These are phyloP conservation scores for Euura lappo DNA, from an alignment of 1,140 invertebrate genomes.

Conservation along the genomic window DNA sequence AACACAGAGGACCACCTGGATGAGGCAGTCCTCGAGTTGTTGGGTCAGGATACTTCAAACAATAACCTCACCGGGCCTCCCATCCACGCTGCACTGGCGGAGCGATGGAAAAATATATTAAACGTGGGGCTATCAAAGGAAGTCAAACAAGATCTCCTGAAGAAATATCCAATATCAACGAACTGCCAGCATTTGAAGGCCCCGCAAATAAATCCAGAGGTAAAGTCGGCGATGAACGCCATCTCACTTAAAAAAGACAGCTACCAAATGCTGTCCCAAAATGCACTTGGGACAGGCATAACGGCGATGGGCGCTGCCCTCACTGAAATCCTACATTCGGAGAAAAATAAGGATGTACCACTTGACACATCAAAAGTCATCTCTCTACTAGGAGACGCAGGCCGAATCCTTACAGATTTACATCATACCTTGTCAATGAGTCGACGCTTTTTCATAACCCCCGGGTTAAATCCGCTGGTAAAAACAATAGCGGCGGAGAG, in stretches of 20 bases:
- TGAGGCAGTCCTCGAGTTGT: not conserved
- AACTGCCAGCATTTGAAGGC: not conserved
- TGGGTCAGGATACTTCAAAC: not conserved
- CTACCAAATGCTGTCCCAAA: not conserved
- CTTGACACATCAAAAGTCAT: not conserved
- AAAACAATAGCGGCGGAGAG: conserved; percentile 13
- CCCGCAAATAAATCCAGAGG: not conserved
- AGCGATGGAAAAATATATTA: not conserved
- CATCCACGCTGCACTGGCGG: not conserved
- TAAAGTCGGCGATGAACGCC: not conserved
- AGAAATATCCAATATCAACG: not conserved
- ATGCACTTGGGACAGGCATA: not conserved
- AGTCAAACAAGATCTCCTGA: not conserved
- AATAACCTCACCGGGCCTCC: not conserved
- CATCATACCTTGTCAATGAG: conserved; percentile 17
- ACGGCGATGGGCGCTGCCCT: not conserved
- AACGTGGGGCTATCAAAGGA: not conserved
- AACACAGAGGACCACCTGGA: not conserved
- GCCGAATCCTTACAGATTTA: conserved; percentile 16
- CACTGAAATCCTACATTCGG: not conserved
- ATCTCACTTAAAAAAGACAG: not conserved
- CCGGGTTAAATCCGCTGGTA: conserved; percentile 13
- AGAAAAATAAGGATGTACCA: not conserved
- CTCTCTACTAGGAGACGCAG: not conserved
- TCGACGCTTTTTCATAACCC: conserved; percentile 14